Base-by-base conservation (phyloP, 2,888 invertebrate genomes). In the Teleiodes luculella region DNA sequence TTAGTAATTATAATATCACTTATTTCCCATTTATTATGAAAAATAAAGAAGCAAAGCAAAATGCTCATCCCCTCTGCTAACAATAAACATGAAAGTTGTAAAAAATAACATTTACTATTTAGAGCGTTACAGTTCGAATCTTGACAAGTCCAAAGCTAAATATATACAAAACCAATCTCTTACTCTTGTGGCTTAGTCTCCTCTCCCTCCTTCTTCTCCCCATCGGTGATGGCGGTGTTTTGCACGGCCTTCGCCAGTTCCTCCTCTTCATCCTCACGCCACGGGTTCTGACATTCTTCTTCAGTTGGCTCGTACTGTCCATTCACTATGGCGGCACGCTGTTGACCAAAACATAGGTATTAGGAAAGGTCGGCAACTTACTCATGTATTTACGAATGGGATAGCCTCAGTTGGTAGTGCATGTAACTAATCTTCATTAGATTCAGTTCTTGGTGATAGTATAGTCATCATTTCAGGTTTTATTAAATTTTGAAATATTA, bases 231-330 rank as follows among this genome's bases (percentile, higher is more conserved):
- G 60, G 91, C 91, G 7, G 90, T 86, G 58, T 92, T 91, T 66
- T 93, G 93, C 20, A 95, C 91, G 28, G 93, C 92, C 65, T 94
- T 91, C 20, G 90, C 92, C 39, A 95, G 68, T 53, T 93, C 93
- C 58, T 93, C 94, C 52, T 94, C 94, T 11, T 92, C 92, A 61
- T 95, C 95, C 57, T 95, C 94, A 60, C 96, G 95, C 74, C 96
- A 95, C 11, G 96, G 95, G 93, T 96, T 97, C 63, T 95, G 93
- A 74, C 96, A 95, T 77, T 98, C 98, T 2, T 95, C 95, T 52
- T 97, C 96, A 10, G 91, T 95, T 0, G 99, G 99, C 82, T 99
- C 98, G 72, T 96, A 92, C 2, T 76, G 83, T 1, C 96, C 98
- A 63, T 91, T 91, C 30, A 94, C 89, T 47, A 94, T 92, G 64